Base-by-base conservation (phyloP, 2,888 invertebrate species). In the Dendrolimus pini region DNA sequence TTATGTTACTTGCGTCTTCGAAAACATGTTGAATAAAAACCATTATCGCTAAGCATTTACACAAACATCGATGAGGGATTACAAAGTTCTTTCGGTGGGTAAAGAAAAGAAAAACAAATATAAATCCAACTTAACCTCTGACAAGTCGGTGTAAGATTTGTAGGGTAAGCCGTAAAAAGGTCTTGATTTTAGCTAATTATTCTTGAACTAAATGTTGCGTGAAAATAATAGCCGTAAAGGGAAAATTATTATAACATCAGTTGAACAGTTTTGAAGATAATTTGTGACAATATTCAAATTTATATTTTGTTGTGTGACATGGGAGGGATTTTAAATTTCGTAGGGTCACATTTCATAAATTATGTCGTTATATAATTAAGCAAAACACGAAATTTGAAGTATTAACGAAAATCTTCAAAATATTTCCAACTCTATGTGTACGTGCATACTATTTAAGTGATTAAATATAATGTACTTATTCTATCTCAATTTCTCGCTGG, bases 21-120 rank as follows among this genome's bases (percentile, higher is more conserved):
- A 30, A 30, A 30, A 47, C 61, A 62, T 61, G 64, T 59, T 61
- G 66, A 69, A 73, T 72, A 69, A 74, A 75, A 72, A 71, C 70
- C 73, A 68, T 74, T 74, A 65, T 58, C 68, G 68, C 77, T 83
- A 79, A 88, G 84, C 85, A 74, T 74, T 81, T 77, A 67, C 65
- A 78, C 83, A 88, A 88, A 88, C 79, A 85, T 78, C 70, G 70
- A 67, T 70, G 73, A 78, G 80, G 81, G 82, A 81, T 83, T 81
- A 80, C 73, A 74, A 87, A 88, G 80, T 85, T 83, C 70, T 67
- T 71, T 60, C 69, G 62, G 64, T 63, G 69, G 67, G 70, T 69
- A 68, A 82, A 81, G 79, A 85, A 85, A 82, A 81, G 79, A 85
- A 85, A 85, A 88, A 87, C 86, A 86, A 75, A 82, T 79, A 86